phyloP scores from a whole-genome alignment of 2,888 invertebrate genomes.

The Agonopterix alstromeriana region DNA sequence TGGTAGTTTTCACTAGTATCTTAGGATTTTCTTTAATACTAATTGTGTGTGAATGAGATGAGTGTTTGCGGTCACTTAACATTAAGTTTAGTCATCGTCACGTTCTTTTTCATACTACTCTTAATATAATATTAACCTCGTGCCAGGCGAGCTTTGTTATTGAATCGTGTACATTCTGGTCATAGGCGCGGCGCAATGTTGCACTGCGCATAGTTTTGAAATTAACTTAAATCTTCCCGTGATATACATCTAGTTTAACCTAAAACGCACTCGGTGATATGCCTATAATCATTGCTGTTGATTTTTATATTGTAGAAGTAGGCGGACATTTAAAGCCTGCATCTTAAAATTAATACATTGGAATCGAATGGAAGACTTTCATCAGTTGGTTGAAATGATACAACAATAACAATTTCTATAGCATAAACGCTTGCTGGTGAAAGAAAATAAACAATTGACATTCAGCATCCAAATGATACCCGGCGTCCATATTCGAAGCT shows the following conservation, averaged over 20 bases:
- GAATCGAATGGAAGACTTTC: too few species aligned
- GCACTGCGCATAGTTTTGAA: constrained; percentile 45
- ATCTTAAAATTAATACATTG: too few species aligned
- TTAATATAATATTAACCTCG: constrained; percentile 45
- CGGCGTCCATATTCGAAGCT: constrained; percentile 49
- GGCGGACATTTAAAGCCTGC: background rate
- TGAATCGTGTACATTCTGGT: constrained; percentile 72
- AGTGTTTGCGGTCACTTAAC: constrained; percentile 58
- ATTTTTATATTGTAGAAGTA: constrained; percentile 14
- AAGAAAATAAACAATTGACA: constrained; percentile 22
- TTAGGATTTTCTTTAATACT: constrained; percentile 50
- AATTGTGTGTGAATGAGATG: constrained; percentile 53
- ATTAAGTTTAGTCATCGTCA: constrained; percentile 53
- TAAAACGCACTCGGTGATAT: constrained; percentile 29
- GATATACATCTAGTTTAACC: constrained; percentile 32
- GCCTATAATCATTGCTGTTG: constrained; percentile 15
- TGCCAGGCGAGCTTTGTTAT: constrained; percentile 46
- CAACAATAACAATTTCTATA: too few species aligned
- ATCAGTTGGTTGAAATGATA: too few species aligned
- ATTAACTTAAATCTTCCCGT: constrained; percentile 36
- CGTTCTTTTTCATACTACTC: constrained; percentile 41
- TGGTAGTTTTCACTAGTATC: constrained; percentile 51
- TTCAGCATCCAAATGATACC: constrained; percentile 44
- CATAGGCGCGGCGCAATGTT: constrained; percentile 49
- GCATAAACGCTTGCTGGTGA: too few species aligned